Percentiles rank a stretch among this genome's conserved stretches.
phyloP scores from a whole-genome alignment of 2,888 invertebrate genomes.

The Dasysyrphus tricinctus region DNA sequence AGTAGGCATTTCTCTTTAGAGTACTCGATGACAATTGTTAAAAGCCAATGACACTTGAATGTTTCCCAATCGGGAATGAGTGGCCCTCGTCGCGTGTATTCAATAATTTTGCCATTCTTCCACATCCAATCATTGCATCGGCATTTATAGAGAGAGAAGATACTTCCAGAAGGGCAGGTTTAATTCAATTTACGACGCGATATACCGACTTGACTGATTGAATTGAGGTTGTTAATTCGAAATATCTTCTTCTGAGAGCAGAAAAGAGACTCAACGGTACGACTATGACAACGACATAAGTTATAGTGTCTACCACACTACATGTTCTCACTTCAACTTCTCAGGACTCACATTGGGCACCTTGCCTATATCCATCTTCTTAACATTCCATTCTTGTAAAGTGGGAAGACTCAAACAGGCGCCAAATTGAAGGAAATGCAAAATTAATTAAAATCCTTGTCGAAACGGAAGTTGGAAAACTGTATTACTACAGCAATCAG shows the following conservation, averaged over 20 bases:
- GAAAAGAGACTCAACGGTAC: neutral
- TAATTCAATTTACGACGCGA: conserved; percentile 15
- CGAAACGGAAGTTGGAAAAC: neutral
- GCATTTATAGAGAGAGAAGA: neutral
- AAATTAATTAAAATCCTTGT: conserved; percentile 61
- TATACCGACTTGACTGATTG: conserved; percentile 17
- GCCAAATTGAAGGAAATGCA: conserved; percentile 36
- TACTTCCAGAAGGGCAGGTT: neutral
- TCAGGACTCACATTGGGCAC: neutral
- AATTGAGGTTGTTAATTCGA: conserved; percentile 22
- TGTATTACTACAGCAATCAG: conserved; percentile 35
- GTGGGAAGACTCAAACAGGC: neutral
- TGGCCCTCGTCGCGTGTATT: conserved; percentile 57
- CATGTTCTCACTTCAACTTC: neutral
- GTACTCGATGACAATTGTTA: conserved; percentile 65
- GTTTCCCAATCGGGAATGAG: conserved; percentile 55
- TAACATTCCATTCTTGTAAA: conserved; percentile 5
- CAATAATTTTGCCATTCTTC: conserved; percentile 50
- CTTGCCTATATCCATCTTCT: neutral
- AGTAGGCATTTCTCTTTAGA: conserved; percentile 11
- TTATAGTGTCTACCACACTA: neutral
- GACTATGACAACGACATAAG: neutral
- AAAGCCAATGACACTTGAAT: conserved; percentile 70
- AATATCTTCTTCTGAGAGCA: conserved; percentile 8
- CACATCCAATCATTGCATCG: neutral